A percentile compares a stretch with the other conserved stretches of the same genome.
phyloP scores from a whole-genome alignment of 2,797 vertebrate species.

The Paratrypauchen microcephalus region DNA sequence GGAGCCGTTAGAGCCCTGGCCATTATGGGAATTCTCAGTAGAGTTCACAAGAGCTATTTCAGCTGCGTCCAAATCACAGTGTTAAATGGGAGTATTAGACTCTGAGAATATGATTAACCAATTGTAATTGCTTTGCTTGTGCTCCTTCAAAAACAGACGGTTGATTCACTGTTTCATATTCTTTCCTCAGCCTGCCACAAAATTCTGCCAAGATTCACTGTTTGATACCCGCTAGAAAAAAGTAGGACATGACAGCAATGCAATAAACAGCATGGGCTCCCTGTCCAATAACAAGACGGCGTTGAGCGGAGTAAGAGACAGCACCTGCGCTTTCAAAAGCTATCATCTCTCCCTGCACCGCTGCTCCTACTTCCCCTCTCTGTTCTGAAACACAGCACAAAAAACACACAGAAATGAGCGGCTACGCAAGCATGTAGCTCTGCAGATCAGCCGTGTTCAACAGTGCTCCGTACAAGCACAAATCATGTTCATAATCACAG shows the following conservation, averaged over 20 bases:
- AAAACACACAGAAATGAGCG: constrained; percentile 49
- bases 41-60: constrained; percentile 67
- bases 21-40: constrained; percentile 68
- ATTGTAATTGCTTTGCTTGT: constrained; percentile 63
- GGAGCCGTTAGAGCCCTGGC: constrained; percentile 58
- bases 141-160: constrained; percentile 57
- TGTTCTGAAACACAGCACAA: constrained; percentile 35
- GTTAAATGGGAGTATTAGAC: constrained; percentile 71
- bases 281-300: constrained; percentile 34
- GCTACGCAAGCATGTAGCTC: constrained; percentile 43
- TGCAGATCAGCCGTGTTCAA: constrained; percentile 62
- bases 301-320: constrained; percentile 25
- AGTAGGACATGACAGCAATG: constrained; percentile 9
- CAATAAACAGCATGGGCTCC: constrained; percentile 13
- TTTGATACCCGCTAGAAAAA: constrained; percentile 4
- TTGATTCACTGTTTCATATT: constrained; percentile 21
- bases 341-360: constrained; percentile 48
- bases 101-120: constrained; percentile 69
- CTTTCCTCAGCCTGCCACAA: constrained; percentile 20
- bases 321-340: constrained; percentile 50
- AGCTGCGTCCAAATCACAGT: constrained; percentile 62
- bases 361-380: constrained; percentile 47
- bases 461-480: constrained; percentile 59
- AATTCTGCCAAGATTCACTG: constrained; percentile 15
- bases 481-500: constrained; percentile 73